Percentiles rank a stretch among this genome's conserved stretches.
These are phyloP conservation scores for Loriculus beryllinus DNA, from an alignment of 2,797 vertebrate species.

Conservation along the genomic window DNA sequence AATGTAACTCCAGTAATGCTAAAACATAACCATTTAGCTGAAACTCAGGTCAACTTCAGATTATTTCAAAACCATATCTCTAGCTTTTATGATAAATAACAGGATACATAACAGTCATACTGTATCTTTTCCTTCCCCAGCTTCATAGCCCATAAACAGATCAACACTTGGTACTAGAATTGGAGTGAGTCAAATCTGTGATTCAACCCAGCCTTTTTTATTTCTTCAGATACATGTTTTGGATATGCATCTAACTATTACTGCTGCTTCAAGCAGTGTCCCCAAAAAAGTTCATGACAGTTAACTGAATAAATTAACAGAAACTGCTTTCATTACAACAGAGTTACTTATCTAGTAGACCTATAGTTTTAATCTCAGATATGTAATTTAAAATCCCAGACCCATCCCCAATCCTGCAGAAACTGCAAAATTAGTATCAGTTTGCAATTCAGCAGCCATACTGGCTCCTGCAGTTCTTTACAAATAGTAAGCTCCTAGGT, in stretches of 20 bases:
- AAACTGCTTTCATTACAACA: neutral
- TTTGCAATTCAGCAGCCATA: neutral
- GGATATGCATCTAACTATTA: neutral
- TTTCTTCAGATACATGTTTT: neutral
- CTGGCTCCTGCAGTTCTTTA: neutral
- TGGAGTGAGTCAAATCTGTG: neutral
- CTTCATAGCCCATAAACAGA: conserved; percentile 31
- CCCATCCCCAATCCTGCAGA: neutral
- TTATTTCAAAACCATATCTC: neutral
- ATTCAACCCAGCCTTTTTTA: neutral
- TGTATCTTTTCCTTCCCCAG: neutral
- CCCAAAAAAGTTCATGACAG: neutral
- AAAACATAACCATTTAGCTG: neutral
- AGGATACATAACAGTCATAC: neutral
- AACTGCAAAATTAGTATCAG: neutral
- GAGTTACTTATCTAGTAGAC: neutral
- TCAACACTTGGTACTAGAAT: neutral
- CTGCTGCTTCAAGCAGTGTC: neutral
- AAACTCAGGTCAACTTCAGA: neutral
- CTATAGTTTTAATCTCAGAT: neutral
- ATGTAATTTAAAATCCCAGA: neutral
- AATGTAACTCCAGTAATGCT: neutral
- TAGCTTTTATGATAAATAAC: neutral
- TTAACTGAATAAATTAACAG: neutral
- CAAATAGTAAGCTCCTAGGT: neutral